Evolutionary conservation across 2,888 invertebrate genomes (phyloP).

Genomic region (Apamea anceps): DNA sequence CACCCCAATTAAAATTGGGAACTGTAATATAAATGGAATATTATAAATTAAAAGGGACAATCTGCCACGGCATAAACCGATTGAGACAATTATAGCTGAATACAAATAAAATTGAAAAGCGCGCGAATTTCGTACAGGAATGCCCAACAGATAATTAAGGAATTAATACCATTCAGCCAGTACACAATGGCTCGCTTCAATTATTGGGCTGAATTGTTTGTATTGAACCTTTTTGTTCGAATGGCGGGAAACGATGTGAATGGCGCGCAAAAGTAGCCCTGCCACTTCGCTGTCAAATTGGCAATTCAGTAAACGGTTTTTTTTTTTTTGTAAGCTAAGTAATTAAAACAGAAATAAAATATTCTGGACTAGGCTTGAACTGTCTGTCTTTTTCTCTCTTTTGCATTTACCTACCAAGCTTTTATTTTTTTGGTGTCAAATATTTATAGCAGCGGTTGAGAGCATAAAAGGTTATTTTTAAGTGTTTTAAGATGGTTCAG

Average conservation of each 20-base stretch:
- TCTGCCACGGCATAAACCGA: slow-evolving; percentile 18
- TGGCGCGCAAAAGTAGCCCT: slow-evolving; percentile 19
- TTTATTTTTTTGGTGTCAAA: neutral
- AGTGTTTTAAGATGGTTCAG: too few species aligned
- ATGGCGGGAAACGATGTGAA: slow-evolving; percentile 23
- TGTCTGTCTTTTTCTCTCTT: neutral
- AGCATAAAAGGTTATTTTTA: neutral
- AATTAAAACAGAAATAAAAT: slow-evolving; percentile 12
- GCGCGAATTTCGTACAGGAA: slow-evolving; percentile 34
- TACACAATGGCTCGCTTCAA: slow-evolving; percentile 36
- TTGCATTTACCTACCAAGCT: neutral
- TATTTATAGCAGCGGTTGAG: neutral
- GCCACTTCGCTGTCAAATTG: slow-evolving; percentile 47
- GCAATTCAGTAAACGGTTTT: neutral
- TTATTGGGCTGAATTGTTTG: slow-evolving; percentile 48
- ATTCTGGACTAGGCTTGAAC: neutral
- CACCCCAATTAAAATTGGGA: slow-evolving; percentile 15
- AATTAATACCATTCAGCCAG: slow-evolving; percentile 44
- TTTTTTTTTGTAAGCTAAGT: neutral
- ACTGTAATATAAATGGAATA: slow-evolving; percentile 27
- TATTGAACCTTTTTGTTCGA: slow-evolving; percentile 40
- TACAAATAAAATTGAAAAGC: slow-evolving; percentile 48
- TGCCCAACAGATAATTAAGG: slow-evolving; percentile 48
- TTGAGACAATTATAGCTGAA: slow-evolving; percentile 43
- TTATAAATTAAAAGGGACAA: slow-evolving; percentile 45